Percentiles rank a stretch among this genome's conserved stretches.
Evolutionary conservation across 2,113 vertebrate genomes (phyloP).

Genomic region (Naja naja): DNA sequence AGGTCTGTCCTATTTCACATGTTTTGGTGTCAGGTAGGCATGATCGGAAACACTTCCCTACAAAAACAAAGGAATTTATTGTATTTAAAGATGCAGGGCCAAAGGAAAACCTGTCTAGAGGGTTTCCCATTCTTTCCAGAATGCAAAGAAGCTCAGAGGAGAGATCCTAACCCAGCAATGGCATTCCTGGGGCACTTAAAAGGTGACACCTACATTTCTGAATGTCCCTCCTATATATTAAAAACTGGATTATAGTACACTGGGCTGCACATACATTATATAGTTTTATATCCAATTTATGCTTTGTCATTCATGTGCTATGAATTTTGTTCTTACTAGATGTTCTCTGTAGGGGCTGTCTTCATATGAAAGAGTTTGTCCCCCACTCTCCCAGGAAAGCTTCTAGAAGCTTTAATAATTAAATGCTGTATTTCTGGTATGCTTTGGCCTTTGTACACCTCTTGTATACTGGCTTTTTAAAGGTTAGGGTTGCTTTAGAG

Average conservation of each 20-base stretch:
- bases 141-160: not conserved
- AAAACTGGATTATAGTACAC: not conserved
- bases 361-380: not conserved
- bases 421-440: not conserved
- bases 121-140: not conserved
- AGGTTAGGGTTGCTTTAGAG: not conserved
- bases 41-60: not conserved
- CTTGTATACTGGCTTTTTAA: not conserved
- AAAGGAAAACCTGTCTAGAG: not conserved
- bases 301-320: not conserved
- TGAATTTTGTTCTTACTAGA: not conserved
- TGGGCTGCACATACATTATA: not conserved
- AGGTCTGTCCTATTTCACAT: not conserved
- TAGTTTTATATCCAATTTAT: not conserved
- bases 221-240: not conserved
- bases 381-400: not conserved
- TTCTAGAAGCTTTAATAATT: not conserved
- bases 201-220: not conserved
- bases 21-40: not conserved
- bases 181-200: not conserved
- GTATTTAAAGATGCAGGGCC: not conserved
- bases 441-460: not conserved
- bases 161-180: not conserved
- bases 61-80: too few relatives aligned
- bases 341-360: not conserved